Conservation (phyloP, 2,888 invertebrate genomes). For the Lordiphosa andalusiaca region DNA sequence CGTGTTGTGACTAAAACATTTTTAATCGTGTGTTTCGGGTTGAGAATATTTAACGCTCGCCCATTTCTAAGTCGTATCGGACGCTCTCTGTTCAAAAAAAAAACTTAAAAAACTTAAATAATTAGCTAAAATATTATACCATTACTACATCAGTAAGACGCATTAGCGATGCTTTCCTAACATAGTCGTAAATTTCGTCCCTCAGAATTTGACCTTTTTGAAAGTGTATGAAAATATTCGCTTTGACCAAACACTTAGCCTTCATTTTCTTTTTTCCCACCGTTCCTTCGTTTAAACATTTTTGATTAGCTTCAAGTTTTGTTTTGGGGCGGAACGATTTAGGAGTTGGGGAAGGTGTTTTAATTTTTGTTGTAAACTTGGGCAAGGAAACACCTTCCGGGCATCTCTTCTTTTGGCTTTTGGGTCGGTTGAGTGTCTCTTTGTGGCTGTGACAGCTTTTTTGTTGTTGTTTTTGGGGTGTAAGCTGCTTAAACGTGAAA, state of each 20-base stretch:
- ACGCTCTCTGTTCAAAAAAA: no score
- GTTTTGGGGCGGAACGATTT: conserved; percentile 19
- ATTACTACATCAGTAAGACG: no score
- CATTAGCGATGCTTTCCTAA: no score
- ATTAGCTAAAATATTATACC: no score
- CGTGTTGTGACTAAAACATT: no score
- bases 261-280: conserved; percentile 6
- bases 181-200: no score
- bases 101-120: no score
- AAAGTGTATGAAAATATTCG: conserved; percentile 31
- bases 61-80: no score
- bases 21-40: no score
- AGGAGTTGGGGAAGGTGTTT: conserved; percentile 40
- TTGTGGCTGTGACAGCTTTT: conserved; percentile 69
- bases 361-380: conserved; percentile 69
- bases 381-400: conserved; percentile 58
- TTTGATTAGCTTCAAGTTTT: conserved; percentile 64
- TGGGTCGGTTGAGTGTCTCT: conserved; percentile 62
- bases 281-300: conserved; percentile 47
- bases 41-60: no score
- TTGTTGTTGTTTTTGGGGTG: conserved; percentile 33
- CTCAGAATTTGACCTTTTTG: no score
- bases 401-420: conserved; percentile 33
- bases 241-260: not conserved
- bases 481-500: conserved; percentile 44